A percentile compares a stretch with the other conserved stretches of the same genome.
Conservation (phyloP, 1,140 invertebrate genomes). For the Diachasma alloeum region DNA sequence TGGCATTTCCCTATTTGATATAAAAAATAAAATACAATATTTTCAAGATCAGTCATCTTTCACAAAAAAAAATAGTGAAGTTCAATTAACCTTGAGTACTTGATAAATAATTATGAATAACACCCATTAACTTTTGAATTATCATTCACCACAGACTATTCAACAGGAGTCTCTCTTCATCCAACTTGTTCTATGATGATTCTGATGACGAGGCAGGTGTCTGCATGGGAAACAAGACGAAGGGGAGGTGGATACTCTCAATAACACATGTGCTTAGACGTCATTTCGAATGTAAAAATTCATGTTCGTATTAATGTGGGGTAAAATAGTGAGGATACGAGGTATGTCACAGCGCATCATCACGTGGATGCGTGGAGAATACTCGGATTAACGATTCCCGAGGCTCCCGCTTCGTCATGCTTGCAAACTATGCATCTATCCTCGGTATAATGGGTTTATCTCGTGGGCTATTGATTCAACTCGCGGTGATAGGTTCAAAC, state of each 20-base stretch:
- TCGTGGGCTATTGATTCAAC: no score
- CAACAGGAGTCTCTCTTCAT: neutral
- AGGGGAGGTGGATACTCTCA: constrained; percentile 22
- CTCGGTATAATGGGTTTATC: neutral
- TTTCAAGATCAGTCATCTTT: neutral
- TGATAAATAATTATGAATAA: neutral
- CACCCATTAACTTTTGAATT: neutral
- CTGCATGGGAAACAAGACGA: constrained; percentile 28
- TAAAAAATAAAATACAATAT: neutral
- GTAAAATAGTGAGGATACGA: neutral
- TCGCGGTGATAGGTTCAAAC: neutral
- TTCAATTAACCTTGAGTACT: neutral
- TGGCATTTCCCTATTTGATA: no score
- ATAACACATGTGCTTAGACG: constrained; percentile 47
- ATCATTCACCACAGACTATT: neutral
- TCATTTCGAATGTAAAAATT: no score
- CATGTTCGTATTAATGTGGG: neutral
- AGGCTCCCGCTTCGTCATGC: constrained; percentile 46
- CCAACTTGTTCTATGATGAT: neutral
- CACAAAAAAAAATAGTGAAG: neutral
- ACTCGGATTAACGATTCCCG: constrained; percentile 44
- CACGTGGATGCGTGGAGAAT: constrained; percentile 34
- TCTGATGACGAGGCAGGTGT: constrained; percentile 57
- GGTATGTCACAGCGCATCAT: neutral
- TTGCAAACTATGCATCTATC: constrained; percentile 44